Evolutionary conservation across 2,797 vertebrate genomes (phyloP).

Genomic region (Sylvilagus floridanus): DNA sequence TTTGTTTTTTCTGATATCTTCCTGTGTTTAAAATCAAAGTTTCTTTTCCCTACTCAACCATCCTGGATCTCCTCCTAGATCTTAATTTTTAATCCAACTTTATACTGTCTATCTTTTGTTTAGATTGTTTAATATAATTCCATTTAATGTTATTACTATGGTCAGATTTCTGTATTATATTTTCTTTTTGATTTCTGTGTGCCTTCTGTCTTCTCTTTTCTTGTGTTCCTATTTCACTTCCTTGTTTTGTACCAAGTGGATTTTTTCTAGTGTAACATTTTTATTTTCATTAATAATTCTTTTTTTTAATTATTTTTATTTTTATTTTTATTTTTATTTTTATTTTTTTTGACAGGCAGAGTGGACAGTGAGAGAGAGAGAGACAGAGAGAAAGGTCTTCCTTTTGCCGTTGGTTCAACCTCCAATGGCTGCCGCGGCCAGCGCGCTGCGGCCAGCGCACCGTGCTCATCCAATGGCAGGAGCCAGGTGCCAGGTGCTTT

Average conservation of each 20-base stretch:
- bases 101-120: slow-evolving; percentile 10
- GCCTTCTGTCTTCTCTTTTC: background rate
- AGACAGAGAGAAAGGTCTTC: no score
- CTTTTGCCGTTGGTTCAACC: no score
- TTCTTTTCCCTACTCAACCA: no score
- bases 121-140: background rate
- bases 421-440: no score
- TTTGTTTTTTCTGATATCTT: background rate
- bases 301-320: no score
- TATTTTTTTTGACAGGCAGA: no score
- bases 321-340: no score
- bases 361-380: no score
- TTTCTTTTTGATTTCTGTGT: slow-evolving; percentile 1
- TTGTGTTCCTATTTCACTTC: background rate
- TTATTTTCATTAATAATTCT: background rate
- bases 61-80: background rate
- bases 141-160: background rate
- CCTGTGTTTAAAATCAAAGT: background rate
- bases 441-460: no score
- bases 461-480: no score
- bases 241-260: background rate
- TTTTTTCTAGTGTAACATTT: background rate
- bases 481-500: no score
- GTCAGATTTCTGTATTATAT: background rate
- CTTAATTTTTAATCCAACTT: background rate